These are phyloP conservation scores for Trissolcus basalis DNA, from an alignment of 1,140 invertebrate species.

Conservation along the genomic window DNA sequence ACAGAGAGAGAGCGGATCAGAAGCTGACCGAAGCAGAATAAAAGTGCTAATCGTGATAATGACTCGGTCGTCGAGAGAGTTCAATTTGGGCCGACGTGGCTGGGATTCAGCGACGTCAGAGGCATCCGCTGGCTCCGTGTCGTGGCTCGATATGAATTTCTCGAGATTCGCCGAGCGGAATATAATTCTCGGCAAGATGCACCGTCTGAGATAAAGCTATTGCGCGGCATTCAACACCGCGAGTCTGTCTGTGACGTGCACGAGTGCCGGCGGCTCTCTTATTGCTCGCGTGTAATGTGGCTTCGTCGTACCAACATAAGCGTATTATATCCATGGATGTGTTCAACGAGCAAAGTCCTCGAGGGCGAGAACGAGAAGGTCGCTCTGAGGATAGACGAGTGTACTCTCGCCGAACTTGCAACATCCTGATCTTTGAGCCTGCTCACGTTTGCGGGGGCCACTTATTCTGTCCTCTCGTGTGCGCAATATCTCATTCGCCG, in stretches of 20 bases:
- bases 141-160: conserved; percentile 42
- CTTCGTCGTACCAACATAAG: conserved; percentile 47
- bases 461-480: conserved; percentile 64
- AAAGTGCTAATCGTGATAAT: conserved; percentile 8
- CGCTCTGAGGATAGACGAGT: no score
- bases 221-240: neutral
- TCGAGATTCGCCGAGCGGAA: conserved; percentile 31
- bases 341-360: conserved; percentile 29
- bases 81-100: neutral
- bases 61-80: neutral
- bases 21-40: conserved; percentile 1
- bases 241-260: conserved; percentile 40
- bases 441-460: conserved; percentile 63
- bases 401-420: conserved; percentile 75
- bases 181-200: conserved; percentile 30
- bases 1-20: no score
- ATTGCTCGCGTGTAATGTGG: conserved; percentile 43
- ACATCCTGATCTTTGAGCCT: conserved; percentile 74
- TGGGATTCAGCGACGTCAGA: conserved; percentile 15
- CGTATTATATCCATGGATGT: conserved; percentile 47
- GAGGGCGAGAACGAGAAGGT: conserved; percentile 40
- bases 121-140: conserved; percentile 13
- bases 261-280: conserved; percentile 29
- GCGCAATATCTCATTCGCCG: conserved; percentile 40
- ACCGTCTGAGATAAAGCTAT: conserved; percentile 5